Evolutionary conservation across 1,140 invertebrate genomes (phyloP).

Genomic region (Drosophila tsacasi): DNA sequence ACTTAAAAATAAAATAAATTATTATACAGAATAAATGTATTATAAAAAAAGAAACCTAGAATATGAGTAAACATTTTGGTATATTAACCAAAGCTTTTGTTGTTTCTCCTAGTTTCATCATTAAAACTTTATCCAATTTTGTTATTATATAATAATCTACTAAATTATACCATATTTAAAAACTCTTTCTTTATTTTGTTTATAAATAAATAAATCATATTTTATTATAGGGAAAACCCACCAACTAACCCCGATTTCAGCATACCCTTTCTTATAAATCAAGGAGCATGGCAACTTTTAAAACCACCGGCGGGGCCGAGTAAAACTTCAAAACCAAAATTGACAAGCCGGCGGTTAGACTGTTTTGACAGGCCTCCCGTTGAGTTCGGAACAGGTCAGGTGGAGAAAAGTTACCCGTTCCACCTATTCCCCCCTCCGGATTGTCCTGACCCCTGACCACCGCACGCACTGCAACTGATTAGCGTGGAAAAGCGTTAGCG

Average conservation of each 20-base stretch:
- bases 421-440: too few relatives aligned
- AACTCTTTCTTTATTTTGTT: too few relatives aligned
- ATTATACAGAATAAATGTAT: not conserved
- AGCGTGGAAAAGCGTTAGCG: slow-evolving; percentile 58
- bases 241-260: not conserved
- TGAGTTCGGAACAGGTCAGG: slow-evolving; percentile 3
- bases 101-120: not conserved
- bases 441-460: slow-evolving; percentile 6
- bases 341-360: slow-evolving; percentile 50
- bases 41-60: too few relatives aligned
- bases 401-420: not conserved
- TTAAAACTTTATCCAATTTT: not conserved
- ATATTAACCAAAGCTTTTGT: too few relatives aligned
- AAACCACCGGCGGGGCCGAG: slow-evolving; percentile 35
- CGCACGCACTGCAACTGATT: slow-evolving; percentile 59
- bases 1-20: not conserved
- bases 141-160: not conserved
- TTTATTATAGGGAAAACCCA: not conserved
- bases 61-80: too few relatives aligned
- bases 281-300: slow-evolving; percentile 31
- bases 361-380: slow-evolving; percentile 54
- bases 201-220: too few relatives aligned
- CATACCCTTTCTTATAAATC: not conserved
- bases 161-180: too few relatives aligned
- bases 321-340: slow-evolving; percentile 61